These are phyloP conservation scores for Brachionus rubens DNA, from an alignment of 1,140 invertebrate genomes.

Conservation along the genomic window DNA sequence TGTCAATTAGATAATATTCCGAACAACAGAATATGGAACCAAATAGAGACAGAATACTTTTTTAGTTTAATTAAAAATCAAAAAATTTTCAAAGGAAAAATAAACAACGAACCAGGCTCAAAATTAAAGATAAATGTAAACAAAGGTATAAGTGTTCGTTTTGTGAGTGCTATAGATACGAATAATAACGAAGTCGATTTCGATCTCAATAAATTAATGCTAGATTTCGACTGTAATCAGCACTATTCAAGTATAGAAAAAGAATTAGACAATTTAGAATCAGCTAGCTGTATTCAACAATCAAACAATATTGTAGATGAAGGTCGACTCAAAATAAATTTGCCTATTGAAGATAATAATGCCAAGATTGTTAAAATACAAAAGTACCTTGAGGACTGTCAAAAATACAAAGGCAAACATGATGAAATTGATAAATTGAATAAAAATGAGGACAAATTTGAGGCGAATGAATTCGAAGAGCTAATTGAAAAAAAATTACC, in stretches of 20 bases:
- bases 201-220: not conserved
- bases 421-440: not conserved
- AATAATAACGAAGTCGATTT: not conserved
- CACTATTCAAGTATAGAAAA: not conserved
- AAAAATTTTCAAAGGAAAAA: not conserved
- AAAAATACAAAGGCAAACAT: too few species aligned
- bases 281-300: not conserved
- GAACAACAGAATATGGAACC: not conserved
- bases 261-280: not conserved
- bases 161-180: not conserved
- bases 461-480: not conserved
- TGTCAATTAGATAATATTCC: not conserved
- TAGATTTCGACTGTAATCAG: too few species aligned
- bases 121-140: not conserved
- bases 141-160: not conserved
- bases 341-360: conserved; percentile 2
- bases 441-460: not conserved
- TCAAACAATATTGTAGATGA: not conserved
- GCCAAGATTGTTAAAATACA: too few species aligned
- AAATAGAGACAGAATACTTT: not conserved
- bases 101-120: not conserved
- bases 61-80: not conserved
- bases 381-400: too few species aligned
- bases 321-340: not conserved
- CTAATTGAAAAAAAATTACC: not conserved